Evolutionary conservation across 2,113 vertebrate species (phyloP).

Genomic region (Asarcornis scutulata): DNA sequence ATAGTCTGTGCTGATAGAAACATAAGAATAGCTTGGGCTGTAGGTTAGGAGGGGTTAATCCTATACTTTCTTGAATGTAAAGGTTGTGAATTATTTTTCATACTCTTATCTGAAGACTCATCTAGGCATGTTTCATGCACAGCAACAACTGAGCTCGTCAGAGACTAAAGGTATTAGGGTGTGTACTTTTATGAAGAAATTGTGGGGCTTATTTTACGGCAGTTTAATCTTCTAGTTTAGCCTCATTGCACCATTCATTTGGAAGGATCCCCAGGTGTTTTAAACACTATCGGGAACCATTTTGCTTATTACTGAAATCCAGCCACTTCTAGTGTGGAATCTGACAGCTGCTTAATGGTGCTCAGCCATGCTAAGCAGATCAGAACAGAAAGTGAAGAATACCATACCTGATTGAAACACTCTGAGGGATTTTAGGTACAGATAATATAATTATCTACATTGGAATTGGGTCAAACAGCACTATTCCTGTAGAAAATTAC

Average conservation of each 20-base stretch:
- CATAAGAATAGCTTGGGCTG: not conserved
- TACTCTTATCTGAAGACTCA: not conserved
- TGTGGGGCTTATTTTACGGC: slow-evolving; percentile 32
- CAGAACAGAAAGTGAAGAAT: slow-evolving; percentile 65
- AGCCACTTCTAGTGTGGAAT: slow-evolving; percentile 51
- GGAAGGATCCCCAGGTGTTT: slow-evolving; percentile 62
- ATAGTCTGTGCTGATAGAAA: slow-evolving; percentile 31
- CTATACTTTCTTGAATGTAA: slow-evolving; percentile 20
- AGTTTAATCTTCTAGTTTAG: slow-evolving; percentile 32
- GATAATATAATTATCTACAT: slow-evolving; percentile 66
- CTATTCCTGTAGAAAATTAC: slow-evolving; percentile 58
- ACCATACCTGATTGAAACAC: slow-evolving; percentile 67
- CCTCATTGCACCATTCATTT: slow-evolving; percentile 58
- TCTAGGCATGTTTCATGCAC: slow-evolving; percentile 18
- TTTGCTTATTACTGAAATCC: slow-evolving; percentile 63
- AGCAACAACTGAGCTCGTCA: not conserved
- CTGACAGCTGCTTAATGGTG: slow-evolving; percentile 67
- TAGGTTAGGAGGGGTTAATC: slow-evolving; percentile 22
- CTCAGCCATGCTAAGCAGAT: slow-evolving; percentile 64
- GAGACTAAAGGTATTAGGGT: slow-evolving; percentile 24
- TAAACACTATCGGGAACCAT: slow-evolving; percentile 32
- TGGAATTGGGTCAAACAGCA: slow-evolving; percentile 56
- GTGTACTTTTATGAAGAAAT: not conserved
- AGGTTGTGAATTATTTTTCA: slow-evolving; percentile 20
- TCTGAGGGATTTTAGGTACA: slow-evolving; percentile 60